Percentiles rank a stretch among this genome's conserved stretches.
These are phyloP conservation scores for Dinocampus coccinellae DNA, from an alignment of 2,888 invertebrate species.

Conservation along the genomic window DNA sequence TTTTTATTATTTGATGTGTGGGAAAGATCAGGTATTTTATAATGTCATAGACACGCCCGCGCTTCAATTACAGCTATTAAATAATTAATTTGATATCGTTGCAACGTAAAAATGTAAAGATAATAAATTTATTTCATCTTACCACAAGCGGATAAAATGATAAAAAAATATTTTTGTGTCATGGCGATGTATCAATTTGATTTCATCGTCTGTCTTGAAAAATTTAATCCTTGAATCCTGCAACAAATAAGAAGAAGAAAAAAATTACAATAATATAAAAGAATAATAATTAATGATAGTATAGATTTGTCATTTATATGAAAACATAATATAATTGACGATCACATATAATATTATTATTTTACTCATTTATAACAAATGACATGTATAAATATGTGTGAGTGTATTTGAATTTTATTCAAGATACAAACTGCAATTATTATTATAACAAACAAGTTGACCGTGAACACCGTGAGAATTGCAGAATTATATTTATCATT, in stretches of 20 bases:
- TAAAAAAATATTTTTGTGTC: constrained; percentile 56
- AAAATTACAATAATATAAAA: constrained; percentile 14
- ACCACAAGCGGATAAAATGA: constrained; percentile 58
- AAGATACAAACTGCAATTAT: constrained; percentile 3
- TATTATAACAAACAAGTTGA: constrained; percentile 13
- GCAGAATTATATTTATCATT: not conserved
- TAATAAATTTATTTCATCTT: constrained; percentile 36
- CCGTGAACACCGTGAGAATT: constrained; percentile 31
- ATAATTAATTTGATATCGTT: not conserved
- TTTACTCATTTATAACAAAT: not conserved
- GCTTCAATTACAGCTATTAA: not conserved
- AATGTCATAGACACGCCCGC: constrained; percentile 32
- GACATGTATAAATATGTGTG: not conserved
- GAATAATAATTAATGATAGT: not conserved
- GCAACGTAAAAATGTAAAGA: not conserved
- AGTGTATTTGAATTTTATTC: not conserved
- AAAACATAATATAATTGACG: not conserved
- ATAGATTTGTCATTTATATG: constrained; percentile 5
- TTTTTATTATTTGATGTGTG: constrained; percentile 37
- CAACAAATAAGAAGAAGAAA: constrained; percentile 45
- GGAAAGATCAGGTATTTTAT: constrained; percentile 45
- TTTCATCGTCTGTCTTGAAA: constrained; percentile 58
- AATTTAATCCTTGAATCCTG: constrained; percentile 54
- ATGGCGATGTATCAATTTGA: constrained; percentile 54
- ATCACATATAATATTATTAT: not conserved